phyloP scores from a whole-genome alignment of 2,113 vertebrate species.

The Hypanus sabinus region DNA sequence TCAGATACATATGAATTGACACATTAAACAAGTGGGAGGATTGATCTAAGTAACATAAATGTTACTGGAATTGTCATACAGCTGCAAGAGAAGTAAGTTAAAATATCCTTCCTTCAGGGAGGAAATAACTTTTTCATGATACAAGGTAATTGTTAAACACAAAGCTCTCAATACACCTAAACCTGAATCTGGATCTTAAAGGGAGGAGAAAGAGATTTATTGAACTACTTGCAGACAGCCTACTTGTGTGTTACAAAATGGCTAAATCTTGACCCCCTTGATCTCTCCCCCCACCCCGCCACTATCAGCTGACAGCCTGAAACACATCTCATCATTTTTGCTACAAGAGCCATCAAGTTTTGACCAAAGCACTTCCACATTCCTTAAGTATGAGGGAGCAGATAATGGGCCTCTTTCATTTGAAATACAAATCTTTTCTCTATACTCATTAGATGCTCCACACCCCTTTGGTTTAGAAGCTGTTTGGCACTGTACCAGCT shows the following conservation, averaged over 20 bases:
- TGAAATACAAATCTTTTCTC: constrained; percentile 2
- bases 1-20: neutral
- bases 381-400: constrained; percentile 4
- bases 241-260: neutral
- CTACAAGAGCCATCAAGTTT: neutral
- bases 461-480: neutral
- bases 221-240: neutral
- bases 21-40: neutral
- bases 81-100: neutral
- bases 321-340: neutral
- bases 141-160: neutral
- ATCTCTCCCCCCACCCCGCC: neutral
- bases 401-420: constrained; percentile 6
- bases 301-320: neutral
- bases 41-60: neutral
- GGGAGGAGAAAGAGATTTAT: neutral
- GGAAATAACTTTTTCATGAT: neutral
- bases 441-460: neutral
- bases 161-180: neutral
- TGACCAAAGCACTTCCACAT: constrained; percentile 20
- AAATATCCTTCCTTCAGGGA: neutral
- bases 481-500: constrained; percentile 6
- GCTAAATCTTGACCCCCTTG: neutral
- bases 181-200: neutral
- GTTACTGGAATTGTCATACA: too few species aligned